Evolutionary conservation across 2,888 invertebrate genomes (phyloP).

Genomic region (Melinopterus prodromus): DNA sequence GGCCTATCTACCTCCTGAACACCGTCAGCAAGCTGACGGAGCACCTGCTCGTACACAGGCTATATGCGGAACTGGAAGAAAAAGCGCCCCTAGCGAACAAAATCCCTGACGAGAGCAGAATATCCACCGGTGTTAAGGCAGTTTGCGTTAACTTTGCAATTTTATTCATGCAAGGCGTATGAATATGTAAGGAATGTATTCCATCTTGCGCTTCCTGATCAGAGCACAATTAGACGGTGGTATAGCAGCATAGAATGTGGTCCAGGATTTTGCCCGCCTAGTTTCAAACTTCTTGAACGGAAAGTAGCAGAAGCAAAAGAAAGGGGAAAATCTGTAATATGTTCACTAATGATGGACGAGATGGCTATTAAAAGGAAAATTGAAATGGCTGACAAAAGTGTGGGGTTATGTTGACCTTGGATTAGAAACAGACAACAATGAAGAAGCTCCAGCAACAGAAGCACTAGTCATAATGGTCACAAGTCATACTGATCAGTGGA

Average conservation of each 20-base stretch:
- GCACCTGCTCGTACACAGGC: too few species aligned
- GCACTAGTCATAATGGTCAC: conserved; percentile 45
- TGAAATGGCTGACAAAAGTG: too few species aligned
- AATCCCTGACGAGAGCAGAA: conserved; percentile 15
- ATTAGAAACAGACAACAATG: too few species aligned
- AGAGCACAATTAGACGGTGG: neutral
- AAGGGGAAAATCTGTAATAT: neutral
- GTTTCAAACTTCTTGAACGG: too few species aligned
- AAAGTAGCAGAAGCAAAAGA: neutral
- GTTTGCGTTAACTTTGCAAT: too few species aligned
- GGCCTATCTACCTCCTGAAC: too few species aligned
- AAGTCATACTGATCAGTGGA: conserved; percentile 40
- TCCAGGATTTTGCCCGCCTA: neutral
- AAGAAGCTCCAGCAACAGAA: conserved; percentile 38
- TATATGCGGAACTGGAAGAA: too few species aligned
- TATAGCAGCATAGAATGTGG: neutral
- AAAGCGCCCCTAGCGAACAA: too few species aligned
- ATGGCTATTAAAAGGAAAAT: conserved; percentile 34
- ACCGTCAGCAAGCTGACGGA: too few species aligned
- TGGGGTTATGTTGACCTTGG: too few species aligned
- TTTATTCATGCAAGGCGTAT: too few species aligned
- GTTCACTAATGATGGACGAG: conserved; percentile 41
- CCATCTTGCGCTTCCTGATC: neutral
- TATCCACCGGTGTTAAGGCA: neutral
- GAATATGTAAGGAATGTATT: conserved; percentile 7